These are phyloP conservation scores for Perithous albicinctus DNA, from an alignment of 2,888 invertebrate genomes.

Conservation along the genomic window DNA sequence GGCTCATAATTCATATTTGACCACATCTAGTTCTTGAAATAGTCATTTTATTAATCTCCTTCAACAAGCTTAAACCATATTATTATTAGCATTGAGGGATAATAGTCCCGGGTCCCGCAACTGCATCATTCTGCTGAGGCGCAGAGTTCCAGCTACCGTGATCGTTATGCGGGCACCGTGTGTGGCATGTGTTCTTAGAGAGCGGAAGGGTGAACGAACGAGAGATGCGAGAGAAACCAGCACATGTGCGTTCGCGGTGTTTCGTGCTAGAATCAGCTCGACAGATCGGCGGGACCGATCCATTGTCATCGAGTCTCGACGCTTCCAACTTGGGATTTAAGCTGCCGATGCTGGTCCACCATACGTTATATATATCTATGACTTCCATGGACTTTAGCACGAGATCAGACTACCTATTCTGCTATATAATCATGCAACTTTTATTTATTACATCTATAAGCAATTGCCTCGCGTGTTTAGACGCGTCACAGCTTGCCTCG, in stretches of 20 bases:
- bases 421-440: neutral
- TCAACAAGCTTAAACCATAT: neutral
- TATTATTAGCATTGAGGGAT: neutral
- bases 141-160: conserved; percentile 31
- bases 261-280: conserved; percentile 43
- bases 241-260: conserved; percentile 26
- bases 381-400: neutral
- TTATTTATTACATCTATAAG: neutral
- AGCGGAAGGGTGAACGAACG: conserved; percentile 41
- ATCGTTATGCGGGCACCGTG: conserved; percentile 64
- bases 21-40: neutral
- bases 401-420: neutral
- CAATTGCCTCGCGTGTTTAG: neutral
- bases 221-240: conserved; percentile 32
- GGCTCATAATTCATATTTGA: neutral
- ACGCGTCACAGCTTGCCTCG: neutral
- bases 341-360: conserved; percentile 13
- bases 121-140: conserved; percentile 3
- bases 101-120: conserved; percentile 18
- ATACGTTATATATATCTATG: neutral
- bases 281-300: conserved; percentile 40
- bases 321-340: conserved; percentile 27
- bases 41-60: conserved; percentile 12
- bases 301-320: conserved; percentile 52
- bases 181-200: conserved; percentile 60